Percentiles rank a stretch among this genome's conserved stretches.
phyloP scores from a whole-genome alignment of 1,140 invertebrate species.

The Sarcophaga peregrina region DNA sequence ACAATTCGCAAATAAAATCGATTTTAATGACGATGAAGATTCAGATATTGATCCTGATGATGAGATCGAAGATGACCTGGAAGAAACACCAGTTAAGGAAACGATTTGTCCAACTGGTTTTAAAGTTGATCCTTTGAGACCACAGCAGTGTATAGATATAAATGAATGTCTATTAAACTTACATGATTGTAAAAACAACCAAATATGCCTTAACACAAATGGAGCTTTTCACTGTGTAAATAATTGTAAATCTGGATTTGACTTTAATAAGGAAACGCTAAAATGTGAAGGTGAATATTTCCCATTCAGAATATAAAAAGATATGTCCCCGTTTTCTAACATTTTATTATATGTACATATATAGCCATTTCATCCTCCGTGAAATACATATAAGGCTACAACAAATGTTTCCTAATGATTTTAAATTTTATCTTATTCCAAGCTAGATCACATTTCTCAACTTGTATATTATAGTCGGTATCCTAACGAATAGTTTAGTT shows the following conservation, averaged over 20 bases:
- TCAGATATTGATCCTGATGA: conserved; percentile 44
- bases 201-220: conserved; percentile 59
- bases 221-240: conserved; percentile 58
- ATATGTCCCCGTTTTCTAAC: too few relatives aligned
- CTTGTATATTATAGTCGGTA: too few relatives aligned
- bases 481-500: too few relatives aligned
- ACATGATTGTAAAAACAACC: conserved; percentile 70
- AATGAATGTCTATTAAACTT: conserved; percentile 76
- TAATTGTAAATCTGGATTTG: conserved; percentile 51
- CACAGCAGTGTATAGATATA: conserved; percentile 68
- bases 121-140: conserved; percentile 42
- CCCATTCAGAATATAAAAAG: background rate
- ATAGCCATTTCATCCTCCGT: too few relatives aligned
- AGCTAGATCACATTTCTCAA: too few relatives aligned
- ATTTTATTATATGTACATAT: too few relatives aligned
- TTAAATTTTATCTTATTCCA: too few relatives aligned
- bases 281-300: conserved; percentile 52
- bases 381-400: too few relatives aligned
- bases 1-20: conserved; percentile 11
- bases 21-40: conserved; percentile 48
- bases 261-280: conserved; percentile 47
- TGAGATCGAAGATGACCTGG: conserved; percentile 17
- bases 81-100: background rate
- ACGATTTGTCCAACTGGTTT: conserved; percentile 51
- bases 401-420: too few relatives aligned